A percentile compares a stretch with the other conserved stretches of the same genome.
phyloP scores from a whole-genome alignment of 2,888 invertebrate species.

The Oscheius sp. region DNA sequence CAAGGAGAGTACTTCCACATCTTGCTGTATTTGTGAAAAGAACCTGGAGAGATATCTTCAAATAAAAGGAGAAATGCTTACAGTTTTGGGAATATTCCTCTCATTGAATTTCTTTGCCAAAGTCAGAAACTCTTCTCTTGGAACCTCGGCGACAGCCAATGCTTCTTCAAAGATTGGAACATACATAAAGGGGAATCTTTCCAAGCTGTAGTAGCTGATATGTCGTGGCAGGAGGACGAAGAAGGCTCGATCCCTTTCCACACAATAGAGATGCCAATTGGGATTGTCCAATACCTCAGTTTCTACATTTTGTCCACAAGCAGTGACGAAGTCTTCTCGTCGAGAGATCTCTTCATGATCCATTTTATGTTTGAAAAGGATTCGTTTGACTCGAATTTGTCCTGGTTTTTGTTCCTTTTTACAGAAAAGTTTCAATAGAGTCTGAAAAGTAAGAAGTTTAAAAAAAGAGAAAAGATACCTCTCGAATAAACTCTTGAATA shows the following conservation, averaged over 20 bases:
- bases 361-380: constrained; percentile 14
- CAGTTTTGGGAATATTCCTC: constrained; percentile 5
- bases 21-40: constrained; percentile 36
- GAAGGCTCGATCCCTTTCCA: constrained; percentile 15
- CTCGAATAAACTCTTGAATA: background rate
- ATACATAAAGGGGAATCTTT: constrained; percentile 26
- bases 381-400: constrained; percentile 1
- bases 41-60: constrained; percentile 7
- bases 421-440: background rate
- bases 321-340: constrained; percentile 15
- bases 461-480: background rate
- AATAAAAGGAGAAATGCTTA: background rate
- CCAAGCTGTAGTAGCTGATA: constrained; percentile 5
- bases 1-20: constrained; percentile 32
- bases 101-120: constrained; percentile 4
- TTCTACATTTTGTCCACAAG: background rate
- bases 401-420: background rate
- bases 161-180: constrained; percentile 28
- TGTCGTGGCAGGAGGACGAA: constrained; percentile 22
- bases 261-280: constrained; percentile 24
- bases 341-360: constrained; percentile 23
- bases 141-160: constrained; percentile 22
- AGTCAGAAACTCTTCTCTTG: constrained; percentile 17
- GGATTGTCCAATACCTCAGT: constrained; percentile 11
- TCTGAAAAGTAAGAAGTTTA: background rate